Conservation (phyloP, 92 coral and sea anemone genomes). For the Porites divaricata region DNA sequence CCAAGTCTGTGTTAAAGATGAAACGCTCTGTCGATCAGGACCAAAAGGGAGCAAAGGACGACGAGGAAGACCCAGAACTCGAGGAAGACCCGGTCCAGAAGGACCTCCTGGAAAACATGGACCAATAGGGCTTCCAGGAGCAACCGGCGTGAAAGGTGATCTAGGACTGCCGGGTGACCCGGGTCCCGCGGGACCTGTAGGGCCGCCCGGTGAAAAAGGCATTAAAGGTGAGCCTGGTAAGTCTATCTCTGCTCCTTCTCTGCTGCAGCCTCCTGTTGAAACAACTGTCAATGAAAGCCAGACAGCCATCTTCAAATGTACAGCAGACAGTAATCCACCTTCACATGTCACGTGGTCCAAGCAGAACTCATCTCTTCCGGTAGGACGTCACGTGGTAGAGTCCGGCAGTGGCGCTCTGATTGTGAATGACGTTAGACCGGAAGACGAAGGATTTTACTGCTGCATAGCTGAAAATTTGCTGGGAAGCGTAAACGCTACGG, state of each 20-base stretch:
- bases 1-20: not conserved
- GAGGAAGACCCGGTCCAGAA: not conserved
- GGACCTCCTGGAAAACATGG: not conserved
- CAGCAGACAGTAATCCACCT: constrained; percentile 56
- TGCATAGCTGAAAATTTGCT: not conserved
- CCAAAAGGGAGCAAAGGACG: not conserved
- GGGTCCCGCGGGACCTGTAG: not conserved
- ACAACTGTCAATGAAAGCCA: constrained; percentile 54
- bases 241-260: not conserved
- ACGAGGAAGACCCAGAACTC: not conserved
- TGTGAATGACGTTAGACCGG: not conserved
- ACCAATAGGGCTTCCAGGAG: not conserved
- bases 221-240: not conserved
- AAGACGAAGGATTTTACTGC: not conserved
- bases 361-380: not conserved
- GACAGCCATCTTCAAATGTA: constrained; percentile 48
- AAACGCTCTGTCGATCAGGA: not conserved
- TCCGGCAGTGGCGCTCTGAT: not conserved
- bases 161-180: not conserved
- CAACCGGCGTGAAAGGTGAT: not conserved
- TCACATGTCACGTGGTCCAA: constrained; percentile 39
- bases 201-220: not conserved
- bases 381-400: not conserved
- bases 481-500: not conserved
- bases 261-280: not conserved